phyloP scores from a whole-genome alignment of 2,113 vertebrate genomes.

The Semicossyphus pulcher region DNA sequence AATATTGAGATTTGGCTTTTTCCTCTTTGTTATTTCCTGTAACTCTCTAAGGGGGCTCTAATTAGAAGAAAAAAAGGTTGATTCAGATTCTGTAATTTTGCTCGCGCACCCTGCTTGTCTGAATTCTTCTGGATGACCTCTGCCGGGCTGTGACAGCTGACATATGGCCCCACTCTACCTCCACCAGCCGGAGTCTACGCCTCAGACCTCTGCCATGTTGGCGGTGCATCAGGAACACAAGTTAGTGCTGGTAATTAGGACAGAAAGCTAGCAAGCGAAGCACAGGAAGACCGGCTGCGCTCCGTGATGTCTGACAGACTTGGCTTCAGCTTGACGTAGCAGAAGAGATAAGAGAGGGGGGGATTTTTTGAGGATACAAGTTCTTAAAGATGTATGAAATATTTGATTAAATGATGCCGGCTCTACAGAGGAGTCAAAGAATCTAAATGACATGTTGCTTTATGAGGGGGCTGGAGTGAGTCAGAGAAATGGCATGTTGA shows the following conservation, averaged over 20 bases:
- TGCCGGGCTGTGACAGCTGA: constrained; percentile 59
- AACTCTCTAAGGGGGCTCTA: background rate
- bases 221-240: constrained; percentile 58
- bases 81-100: background rate
- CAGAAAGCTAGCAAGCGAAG: constrained; percentile 41
- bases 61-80: background rate
- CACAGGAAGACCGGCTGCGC: constrained; percentile 12
- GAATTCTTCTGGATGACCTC: constrained; percentile 45
- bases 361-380: constrained; percentile 5
- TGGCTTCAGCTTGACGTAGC: constrained; percentile 6
- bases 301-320: constrained; percentile 41
- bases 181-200: constrained; percentile 40
- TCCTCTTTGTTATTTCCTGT: background rate
- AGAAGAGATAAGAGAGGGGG: constrained; percentile 15
- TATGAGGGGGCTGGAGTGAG: constrained; percentile 32
- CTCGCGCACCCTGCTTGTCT: too few relatives aligned
- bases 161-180: constrained; percentile 63
- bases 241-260: constrained; percentile 67
- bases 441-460: constrained; percentile 28
- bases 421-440: constrained; percentile 32
- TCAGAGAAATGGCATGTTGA: constrained; percentile 33
- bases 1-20: background rate
- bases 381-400: constrained; percentile 14
- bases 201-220: constrained; percentile 65
- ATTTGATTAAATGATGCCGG: constrained; percentile 26